Conservation (phyloP, 2,797 vertebrate genomes). For the Myripristis murdjan region DNA sequence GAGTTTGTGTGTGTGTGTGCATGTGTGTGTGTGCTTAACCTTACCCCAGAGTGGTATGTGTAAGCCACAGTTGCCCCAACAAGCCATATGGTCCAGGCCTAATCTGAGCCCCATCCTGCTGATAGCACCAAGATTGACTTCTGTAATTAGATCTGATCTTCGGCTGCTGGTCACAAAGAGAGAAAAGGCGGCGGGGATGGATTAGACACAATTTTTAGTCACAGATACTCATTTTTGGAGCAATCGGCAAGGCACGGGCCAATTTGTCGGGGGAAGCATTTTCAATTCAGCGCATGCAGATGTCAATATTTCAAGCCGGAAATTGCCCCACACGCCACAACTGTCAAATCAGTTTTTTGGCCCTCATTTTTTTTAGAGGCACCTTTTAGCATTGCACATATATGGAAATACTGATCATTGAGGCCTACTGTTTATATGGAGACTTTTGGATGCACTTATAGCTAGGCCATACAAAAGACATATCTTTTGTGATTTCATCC, state of each 20-base stretch:
- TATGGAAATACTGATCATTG: conserved; percentile 41
- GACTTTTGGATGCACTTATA: no score
- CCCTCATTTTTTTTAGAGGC: background rate
- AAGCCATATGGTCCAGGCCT: conserved; percentile 81
- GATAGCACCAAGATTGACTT: conserved; percentile 76
- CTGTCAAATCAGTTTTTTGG: conserved; percentile 4
- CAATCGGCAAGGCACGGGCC: background rate
- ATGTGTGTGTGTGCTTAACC: conserved; percentile 27
- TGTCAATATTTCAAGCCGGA: conserved; percentile 13
- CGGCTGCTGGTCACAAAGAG: conserved; percentile 45
- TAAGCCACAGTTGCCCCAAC: conserved; percentile 67
- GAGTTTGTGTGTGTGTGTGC: conserved; percentile 38
- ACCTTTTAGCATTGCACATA: conserved; percentile 12
- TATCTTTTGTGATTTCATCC: no score
- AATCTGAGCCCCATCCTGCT: conserved; percentile 80
- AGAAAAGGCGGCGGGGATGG: conserved; percentile 19
- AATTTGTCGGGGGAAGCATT: background rate
- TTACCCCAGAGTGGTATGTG: conserved; percentile 47
- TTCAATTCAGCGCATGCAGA: background rate
- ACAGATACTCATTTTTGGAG: background rate
- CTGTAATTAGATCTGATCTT: conserved; percentile 84
- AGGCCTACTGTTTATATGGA: conserved; percentile 35
- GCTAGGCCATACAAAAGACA: no score
- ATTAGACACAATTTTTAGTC: conserved; percentile 20
- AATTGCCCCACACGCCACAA: background rate